Evolutionary conservation across 2,888 invertebrate genomes (phyloP).

Genomic region (Ryuthela nishihirai): DNA sequence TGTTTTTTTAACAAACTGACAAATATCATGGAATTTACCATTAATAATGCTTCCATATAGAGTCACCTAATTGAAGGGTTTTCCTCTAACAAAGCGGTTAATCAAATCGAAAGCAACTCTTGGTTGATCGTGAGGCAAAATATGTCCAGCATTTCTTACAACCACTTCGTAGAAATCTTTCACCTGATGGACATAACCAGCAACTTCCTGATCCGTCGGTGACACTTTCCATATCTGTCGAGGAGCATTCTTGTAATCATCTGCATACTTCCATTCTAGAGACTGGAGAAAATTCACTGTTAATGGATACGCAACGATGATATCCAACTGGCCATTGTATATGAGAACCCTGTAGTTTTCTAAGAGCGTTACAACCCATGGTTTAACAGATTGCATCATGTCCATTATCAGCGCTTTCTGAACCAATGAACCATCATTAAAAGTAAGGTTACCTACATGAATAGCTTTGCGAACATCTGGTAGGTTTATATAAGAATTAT

Average conservation of each 20-base stretch:
- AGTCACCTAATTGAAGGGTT: too few relatives aligned
- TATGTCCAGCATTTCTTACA: constrained; percentile 74
- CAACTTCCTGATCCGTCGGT: constrained; percentile 56
- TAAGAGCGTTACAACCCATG: constrained; percentile 48
- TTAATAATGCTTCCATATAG: too few relatives aligned
- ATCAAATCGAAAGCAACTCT: constrained; percentile 71
- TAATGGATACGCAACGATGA: constrained; percentile 82
- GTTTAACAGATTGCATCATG: constrained; percentile 73
- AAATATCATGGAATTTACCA: too few relatives aligned
- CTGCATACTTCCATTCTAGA: constrained; percentile 64
- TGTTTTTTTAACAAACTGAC: too few relatives aligned
- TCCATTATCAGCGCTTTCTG: constrained; percentile 69
- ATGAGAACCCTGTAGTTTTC: constrained; percentile 48
- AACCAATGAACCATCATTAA: constrained; percentile 59
- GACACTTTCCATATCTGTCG: constrained; percentile 38
- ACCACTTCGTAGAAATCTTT: constrained; percentile 69
- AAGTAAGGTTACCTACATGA: constrained; percentile 77
- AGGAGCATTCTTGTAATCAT: constrained; percentile 63
- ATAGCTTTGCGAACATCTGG: constrained; percentile 65
- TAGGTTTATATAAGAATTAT: constrained; percentile 62
- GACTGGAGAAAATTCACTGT: constrained; percentile 72
- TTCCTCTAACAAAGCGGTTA: constrained; percentile 61
- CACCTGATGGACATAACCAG: constrained; percentile 70
- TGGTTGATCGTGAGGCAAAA: constrained; percentile 76
- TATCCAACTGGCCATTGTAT: constrained; percentile 88